These are phyloP conservation scores for Syngnathus typhle DNA, from an alignment of 2,113 vertebrate genomes.

Conservation along the genomic window DNA sequence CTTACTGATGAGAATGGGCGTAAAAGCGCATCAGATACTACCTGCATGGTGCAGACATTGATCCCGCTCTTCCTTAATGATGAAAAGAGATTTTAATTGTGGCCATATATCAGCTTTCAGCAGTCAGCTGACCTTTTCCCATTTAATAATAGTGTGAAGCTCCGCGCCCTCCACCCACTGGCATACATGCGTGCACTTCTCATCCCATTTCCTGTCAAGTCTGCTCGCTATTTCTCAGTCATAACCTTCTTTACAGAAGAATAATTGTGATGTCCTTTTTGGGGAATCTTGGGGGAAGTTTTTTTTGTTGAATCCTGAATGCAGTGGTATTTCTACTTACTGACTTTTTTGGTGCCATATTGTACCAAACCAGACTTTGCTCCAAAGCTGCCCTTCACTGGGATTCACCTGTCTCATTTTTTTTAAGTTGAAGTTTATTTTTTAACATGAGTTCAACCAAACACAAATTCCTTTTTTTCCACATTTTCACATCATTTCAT, in stretches of 20 bases:
- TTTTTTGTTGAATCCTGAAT: not conserved
- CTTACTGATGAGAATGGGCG: conserved; percentile 33
- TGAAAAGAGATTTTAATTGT: conserved; percentile 63
- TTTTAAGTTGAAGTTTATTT: too few relatives aligned
- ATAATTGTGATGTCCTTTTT: not conserved
- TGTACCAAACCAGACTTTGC: not conserved
- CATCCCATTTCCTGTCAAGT: conserved; percentile 20
- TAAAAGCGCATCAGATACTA: conserved; percentile 32
- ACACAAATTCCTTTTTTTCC: too few relatives aligned
- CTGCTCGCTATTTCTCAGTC: conserved; percentile 1
- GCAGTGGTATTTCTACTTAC: not conserved
- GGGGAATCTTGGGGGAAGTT: not conserved
- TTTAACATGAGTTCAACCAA: too few relatives aligned
- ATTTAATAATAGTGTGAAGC: conserved; percentile 40
- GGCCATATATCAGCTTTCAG: conserved; percentile 47
- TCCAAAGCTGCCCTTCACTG: not conserved
- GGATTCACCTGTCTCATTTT: conserved; percentile 1
- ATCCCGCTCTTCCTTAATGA: conserved; percentile 43
- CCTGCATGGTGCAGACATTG: conserved; percentile 22
- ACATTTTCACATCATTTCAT: too few relatives aligned
- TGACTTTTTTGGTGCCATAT: not conserved
- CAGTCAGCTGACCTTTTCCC: conserved; percentile 50
- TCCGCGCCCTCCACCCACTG: not conserved
- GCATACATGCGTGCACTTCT: not conserved
- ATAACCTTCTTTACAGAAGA: not conserved